These are phyloP conservation scores for Phaenicophaeus curvirostris DNA, from an alignment of 2,797 vertebrate species.

Conservation along the genomic window DNA sequence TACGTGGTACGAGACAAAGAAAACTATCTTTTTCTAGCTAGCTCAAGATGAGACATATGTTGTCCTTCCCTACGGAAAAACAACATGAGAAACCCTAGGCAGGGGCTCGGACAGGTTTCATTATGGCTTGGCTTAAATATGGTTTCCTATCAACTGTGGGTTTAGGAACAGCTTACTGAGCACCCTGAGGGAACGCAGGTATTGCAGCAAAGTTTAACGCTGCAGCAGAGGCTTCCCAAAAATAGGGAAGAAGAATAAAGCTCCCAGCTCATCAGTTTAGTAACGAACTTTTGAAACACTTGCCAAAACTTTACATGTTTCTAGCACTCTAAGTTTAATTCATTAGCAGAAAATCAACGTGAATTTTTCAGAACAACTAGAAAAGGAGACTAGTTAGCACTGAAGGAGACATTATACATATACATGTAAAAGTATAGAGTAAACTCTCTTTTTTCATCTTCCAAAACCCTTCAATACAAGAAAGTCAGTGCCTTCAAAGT, in stretches of 20 bases:
- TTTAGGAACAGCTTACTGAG: not conserved
- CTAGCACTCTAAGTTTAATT: not conserved
- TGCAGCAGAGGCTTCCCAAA: not conserved
- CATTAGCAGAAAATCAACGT: not conserved
- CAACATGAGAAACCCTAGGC: not conserved
- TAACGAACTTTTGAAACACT: not conserved
- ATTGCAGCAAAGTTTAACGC: not conserved
- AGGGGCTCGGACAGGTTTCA: not conserved
- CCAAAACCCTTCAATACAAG: not conserved
- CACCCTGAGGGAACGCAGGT: fast-evolving
- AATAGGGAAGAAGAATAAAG: not conserved
- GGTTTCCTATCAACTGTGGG: not conserved
- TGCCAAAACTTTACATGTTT: not conserved
- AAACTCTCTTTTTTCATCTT: not conserved
- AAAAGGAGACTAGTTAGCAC: not conserved
- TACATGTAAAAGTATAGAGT: not conserved
- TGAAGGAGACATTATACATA: not conserved
- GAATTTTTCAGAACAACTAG: not conserved
- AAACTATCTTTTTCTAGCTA: not conserved
- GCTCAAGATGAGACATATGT: not conserved
- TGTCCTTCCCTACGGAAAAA: not conserved
- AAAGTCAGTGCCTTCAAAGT: not conserved
- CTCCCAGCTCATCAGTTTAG: not conserved
- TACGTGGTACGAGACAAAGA: not conserved
- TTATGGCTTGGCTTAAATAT: not conserved